Conservation (phyloP, 2,888 invertebrate genomes). For the Cantharis flavilabris region DNA sequence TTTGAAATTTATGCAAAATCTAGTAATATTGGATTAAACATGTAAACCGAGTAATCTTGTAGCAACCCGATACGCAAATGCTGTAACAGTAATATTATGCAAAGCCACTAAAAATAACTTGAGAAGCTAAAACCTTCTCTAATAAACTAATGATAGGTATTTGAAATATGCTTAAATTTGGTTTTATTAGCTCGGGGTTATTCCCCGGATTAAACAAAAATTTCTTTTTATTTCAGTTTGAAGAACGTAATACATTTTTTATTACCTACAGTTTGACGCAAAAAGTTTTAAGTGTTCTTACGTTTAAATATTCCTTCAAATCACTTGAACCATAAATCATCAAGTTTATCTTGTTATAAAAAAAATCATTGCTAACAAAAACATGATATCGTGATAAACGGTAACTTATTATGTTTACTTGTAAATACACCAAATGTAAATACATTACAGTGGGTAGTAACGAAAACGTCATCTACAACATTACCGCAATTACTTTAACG, state of each 20-base stretch:
- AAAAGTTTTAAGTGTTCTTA: background rate
- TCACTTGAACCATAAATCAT: background rate
- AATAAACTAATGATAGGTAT: background rate
- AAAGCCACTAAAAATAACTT: constrained; percentile 11
- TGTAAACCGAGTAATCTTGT: constrained; percentile 10
- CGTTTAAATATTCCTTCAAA: background rate
- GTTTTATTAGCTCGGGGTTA: background rate
- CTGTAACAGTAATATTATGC: constrained; percentile 8
- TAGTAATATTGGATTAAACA: constrained; percentile 14
- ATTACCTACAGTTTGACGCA: background rate
- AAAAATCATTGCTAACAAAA: background rate
- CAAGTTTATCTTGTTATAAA: background rate
- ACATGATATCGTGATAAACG: background rate
- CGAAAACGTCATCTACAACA: background rate
- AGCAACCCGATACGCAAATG: constrained; percentile 2
- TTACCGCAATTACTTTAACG: background rate
- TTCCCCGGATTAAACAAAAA: background rate
- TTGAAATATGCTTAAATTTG: background rate
- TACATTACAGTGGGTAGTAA: background rate
- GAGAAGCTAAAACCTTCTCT: background rate
- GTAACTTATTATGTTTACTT: background rate
- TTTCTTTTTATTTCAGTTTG: background rate
- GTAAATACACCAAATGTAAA: background rate
- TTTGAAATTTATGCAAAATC: constrained; percentile 18
- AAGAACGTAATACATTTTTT: background rate